phyloP scores from a whole-genome alignment of 2,888 invertebrate species.

The Pteria penguin region DNA sequence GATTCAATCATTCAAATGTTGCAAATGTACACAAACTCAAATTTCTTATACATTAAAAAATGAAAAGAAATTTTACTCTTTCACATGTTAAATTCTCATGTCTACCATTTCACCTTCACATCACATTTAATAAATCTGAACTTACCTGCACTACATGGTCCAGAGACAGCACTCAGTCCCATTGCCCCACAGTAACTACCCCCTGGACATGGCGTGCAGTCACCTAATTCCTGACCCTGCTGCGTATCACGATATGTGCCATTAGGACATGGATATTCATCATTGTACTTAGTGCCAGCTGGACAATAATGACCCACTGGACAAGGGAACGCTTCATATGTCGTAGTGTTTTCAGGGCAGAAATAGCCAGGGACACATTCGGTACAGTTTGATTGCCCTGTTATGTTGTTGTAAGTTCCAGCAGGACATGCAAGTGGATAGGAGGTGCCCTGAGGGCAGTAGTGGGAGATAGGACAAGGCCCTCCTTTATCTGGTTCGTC shows the following conservation, averaged over 20 bases:
- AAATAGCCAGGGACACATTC: conserved; percentile 74
- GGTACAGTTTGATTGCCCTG: conserved; percentile 70
- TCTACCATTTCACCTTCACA: background rate
- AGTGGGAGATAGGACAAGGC: conserved; percentile 75
- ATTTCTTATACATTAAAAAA: background rate
- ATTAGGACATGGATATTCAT: conserved; percentile 73
- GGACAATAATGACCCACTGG: conserved; percentile 75
- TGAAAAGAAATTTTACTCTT: background rate
- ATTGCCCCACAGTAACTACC: conserved; percentile 72
- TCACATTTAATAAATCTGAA: background rate
- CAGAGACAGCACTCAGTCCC: conserved; percentile 68
- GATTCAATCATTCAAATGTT: background rate
- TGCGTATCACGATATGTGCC: conserved; percentile 67
- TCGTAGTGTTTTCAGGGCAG: conserved; percentile 75
- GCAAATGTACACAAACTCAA: background rate
- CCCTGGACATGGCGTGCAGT: conserved; percentile 75
- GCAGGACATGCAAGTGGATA: conserved; percentile 72
- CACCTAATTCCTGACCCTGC: conserved; percentile 61
- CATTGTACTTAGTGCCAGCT: conserved; percentile 63
- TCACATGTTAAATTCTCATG: too few species aligned
- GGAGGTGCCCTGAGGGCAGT: conserved; percentile 76
- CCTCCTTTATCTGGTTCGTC: conserved; percentile 68
- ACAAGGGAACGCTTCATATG: conserved; percentile 69
- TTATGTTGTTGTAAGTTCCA: conserved; percentile 76
- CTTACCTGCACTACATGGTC: conserved; percentile 71